These are phyloP conservation scores for Rhingia campestris DNA, from an alignment of 2,888 invertebrate species.

Conservation along the genomic window DNA sequence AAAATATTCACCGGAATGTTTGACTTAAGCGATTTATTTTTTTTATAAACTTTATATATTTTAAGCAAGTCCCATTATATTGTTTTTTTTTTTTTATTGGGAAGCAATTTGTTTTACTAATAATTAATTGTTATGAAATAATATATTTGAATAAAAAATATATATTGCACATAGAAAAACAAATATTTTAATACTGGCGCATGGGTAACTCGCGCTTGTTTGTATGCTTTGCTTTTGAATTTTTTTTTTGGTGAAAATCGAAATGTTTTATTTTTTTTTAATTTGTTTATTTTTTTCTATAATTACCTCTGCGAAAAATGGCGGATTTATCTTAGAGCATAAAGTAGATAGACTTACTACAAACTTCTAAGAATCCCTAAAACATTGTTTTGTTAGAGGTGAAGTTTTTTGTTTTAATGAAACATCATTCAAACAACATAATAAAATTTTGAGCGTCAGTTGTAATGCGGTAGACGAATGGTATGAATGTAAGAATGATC, in stretches of 20 bases:
- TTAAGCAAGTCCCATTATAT: slow-evolving; percentile 34
- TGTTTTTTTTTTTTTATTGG: slow-evolving; percentile 34
- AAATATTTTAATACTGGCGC: slow-evolving; percentile 59
- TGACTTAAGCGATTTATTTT: slow-evolving; percentile 24
- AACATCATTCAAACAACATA: slow-evolving; percentile 7
- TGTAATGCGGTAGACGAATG: neutral
- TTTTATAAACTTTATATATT: slow-evolving; percentile 7
- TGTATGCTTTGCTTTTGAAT: slow-evolving; percentile 3
- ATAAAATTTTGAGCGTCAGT: neutral
- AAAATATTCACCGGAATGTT: slow-evolving; percentile 59
- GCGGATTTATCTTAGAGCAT: slow-evolving; percentile 50
- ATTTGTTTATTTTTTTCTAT: too few species aligned
- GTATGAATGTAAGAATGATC: too few species aligned
- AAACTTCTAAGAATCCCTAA: slow-evolving; percentile 55
- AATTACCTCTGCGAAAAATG: slow-evolving; percentile 53
- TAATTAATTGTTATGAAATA: slow-evolving; percentile 2
- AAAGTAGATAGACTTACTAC: slow-evolving; percentile 53
- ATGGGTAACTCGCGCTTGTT: slow-evolving; percentile 6
- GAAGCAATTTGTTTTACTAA: slow-evolving; percentile 43
- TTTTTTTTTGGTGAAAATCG: slow-evolving; percentile 44
- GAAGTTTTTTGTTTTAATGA: slow-evolving; percentile 8
- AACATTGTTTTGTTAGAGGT: slow-evolving; percentile 36
- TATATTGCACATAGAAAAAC: slow-evolving; percentile 49
- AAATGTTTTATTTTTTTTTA: slow-evolving; percentile 29
- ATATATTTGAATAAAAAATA: slow-evolving; percentile 24